Evolutionary conservation across 2,113 vertebrate genomes (phyloP).

Genomic region (Miniopterus natalensis): DNA sequence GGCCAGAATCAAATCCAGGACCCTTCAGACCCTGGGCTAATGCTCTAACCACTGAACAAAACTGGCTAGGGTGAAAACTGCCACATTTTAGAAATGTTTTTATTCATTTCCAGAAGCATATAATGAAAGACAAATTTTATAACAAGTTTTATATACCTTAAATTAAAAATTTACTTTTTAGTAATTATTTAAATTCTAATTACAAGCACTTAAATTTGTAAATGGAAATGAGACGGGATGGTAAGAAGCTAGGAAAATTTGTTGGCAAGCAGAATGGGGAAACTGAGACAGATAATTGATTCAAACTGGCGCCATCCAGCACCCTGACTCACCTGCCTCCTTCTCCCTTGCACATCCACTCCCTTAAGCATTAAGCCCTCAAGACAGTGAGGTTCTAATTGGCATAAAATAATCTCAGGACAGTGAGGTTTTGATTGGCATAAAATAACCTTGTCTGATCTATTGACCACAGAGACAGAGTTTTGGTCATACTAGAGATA

Average conservation of each 20-base stretch:
- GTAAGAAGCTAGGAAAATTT: neutral
- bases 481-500: neutral
- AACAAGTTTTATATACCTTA: neutral
- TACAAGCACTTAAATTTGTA: slow-evolving; percentile 48
- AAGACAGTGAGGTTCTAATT: neutral
- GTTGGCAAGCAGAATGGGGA: neutral
- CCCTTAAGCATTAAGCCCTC: neutral
- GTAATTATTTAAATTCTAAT: slow-evolving; percentile 28
- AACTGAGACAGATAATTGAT: neutral
- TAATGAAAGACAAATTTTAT: slow-evolving; percentile 40
- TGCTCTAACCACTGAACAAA: too few relatives aligned
- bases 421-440: neutral
- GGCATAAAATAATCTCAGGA: neutral
- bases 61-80: neutral
- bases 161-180: neutral
- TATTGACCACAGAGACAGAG: neutral
- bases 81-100: slow-evolving; percentile 24
- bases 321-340: neutral
- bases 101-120: slow-evolving; percentile 24
- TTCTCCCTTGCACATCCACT: neutral
- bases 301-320: neutral
- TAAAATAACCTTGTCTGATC: neutral
- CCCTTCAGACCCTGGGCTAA: too few relatives aligned
- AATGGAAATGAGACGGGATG: neutral
- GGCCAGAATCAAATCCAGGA: too few relatives aligned